These are phyloP conservation scores for Augochlorella aurata DNA, from an alignment of 2,888 invertebrate species.

Conservation along the genomic window DNA sequence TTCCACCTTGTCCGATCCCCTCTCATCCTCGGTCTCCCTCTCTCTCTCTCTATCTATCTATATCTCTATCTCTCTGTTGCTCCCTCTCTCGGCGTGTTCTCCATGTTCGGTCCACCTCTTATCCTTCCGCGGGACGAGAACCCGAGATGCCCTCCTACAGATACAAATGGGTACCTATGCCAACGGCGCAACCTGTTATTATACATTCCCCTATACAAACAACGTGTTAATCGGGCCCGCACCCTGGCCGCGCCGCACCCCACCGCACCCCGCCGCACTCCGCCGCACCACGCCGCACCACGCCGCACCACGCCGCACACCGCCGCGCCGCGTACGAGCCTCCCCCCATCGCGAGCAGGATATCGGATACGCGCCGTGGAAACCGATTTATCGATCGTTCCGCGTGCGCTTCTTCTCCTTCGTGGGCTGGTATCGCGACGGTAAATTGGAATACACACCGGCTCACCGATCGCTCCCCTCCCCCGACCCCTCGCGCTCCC, in stretches of 20 bases:
- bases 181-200: conserved; percentile 81
- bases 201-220: conserved; percentile 82
- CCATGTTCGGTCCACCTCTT: conserved; percentile 51
- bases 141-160: conserved; percentile 78
- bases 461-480: neutral
- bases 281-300: too few relatives aligned
- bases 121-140: conserved; percentile 69
- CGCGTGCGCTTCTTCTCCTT: conserved; percentile 52
- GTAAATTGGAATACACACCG: conserved; percentile 61
- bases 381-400: conserved; percentile 65
- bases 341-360: conserved; percentile 52
- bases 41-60: conserved; percentile 25
- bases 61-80: conserved; percentile 29
- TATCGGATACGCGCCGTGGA: conserved; percentile 63
- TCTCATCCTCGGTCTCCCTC: conserved; percentile 17
- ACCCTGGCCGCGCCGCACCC: conserved; percentile 58
- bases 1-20: conserved; percentile 12
- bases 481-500: neutral
- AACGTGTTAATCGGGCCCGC: conserved; percentile 81
- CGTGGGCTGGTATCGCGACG: conserved; percentile 35
- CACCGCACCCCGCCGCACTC: too few relatives aligned
- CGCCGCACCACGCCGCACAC: neutral
- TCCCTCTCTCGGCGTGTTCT: conserved; percentile 22
- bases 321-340: conserved; percentile 54
- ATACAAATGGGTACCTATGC: conserved; percentile 80